Conservation (phyloP, 1,140 invertebrate species). For the Penaeus japonicus region DNA sequence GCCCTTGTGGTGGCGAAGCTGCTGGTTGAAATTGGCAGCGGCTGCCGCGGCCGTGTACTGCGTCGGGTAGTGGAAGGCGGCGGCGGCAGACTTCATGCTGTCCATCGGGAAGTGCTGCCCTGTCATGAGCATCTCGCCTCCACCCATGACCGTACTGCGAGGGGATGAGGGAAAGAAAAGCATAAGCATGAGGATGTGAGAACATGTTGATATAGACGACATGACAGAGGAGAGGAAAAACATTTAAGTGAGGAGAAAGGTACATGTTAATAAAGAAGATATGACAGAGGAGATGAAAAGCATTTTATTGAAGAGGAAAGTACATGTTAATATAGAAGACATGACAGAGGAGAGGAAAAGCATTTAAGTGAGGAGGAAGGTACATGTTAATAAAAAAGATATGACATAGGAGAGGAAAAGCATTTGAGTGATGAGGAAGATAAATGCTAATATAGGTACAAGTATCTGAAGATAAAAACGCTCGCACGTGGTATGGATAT, state of each 20-base stretch:
- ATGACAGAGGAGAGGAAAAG: no score
- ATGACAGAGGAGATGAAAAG: no score
- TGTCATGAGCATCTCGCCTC: slow-evolving; percentile 45
- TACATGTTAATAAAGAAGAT: no score
- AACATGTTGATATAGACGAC: background rate
- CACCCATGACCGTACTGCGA: slow-evolving; percentile 44
- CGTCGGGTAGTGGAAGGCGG: slow-evolving; percentile 50
- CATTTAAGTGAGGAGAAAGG: no score
- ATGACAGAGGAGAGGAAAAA: no score
- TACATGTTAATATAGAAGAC: no score
- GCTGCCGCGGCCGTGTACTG: slow-evolving; percentile 52
- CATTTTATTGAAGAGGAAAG: no score
- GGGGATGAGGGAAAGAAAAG: background rate
- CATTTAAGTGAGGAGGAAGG: no score
- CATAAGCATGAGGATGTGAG: background rate
- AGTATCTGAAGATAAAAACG: background rate
- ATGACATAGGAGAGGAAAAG: no score
- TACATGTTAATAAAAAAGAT: no score
- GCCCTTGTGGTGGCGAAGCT: slow-evolving; percentile 50
- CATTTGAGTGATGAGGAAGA: no score
- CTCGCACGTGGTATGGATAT: background rate
- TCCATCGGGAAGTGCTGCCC: slow-evolving; percentile 50
- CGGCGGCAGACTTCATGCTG: slow-evolving; percentile 37
- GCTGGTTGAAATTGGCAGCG: slow-evolving; percentile 51
- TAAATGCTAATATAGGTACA: background rate